These are phyloP conservation scores for Andrena hattorfiana DNA, from an alignment of 2,888 invertebrate genomes.

Conservation along the genomic window DNA sequence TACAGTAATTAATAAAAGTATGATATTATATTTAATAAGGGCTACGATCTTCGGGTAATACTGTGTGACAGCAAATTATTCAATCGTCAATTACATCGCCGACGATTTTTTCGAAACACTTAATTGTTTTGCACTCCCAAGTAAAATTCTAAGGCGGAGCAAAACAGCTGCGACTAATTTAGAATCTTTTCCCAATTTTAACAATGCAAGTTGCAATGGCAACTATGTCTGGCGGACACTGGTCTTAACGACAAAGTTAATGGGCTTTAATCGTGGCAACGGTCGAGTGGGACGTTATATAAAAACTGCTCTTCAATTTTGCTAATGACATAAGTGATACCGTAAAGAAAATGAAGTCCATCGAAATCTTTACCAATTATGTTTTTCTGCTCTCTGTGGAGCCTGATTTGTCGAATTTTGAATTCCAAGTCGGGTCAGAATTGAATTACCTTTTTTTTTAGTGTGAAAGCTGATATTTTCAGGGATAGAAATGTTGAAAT, in stretches of 20 bases:
- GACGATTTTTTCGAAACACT: too few relatives aligned
- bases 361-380: neutral
- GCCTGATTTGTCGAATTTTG: too few relatives aligned
- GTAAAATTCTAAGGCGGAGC: too few relatives aligned
- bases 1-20: too few relatives aligned
- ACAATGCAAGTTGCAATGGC: neutral
- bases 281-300: slow-evolving; percentile 50
- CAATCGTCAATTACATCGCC: too few relatives aligned
- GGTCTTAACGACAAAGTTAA: slow-evolving; percentile 10
- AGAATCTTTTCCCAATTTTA: neutral
- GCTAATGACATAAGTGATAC: slow-evolving; percentile 57
- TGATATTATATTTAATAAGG: too few relatives aligned
- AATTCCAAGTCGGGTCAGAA: neutral
- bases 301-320: slow-evolving; percentile 54
- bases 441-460: neutral
- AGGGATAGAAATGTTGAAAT: too few relatives aligned
- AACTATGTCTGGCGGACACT: neutral
- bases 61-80: neutral
- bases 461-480: too few relatives aligned
- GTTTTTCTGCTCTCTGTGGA: too few relatives aligned
- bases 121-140: too few relatives aligned
- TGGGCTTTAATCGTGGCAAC: slow-evolving; percentile 28
- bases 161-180: too few relatives aligned
- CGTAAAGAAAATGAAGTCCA: slow-evolving; percentile 20
- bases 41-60: too few relatives aligned